Evolutionary conservation across 2,797 vertebrate species (phyloP), one percentile per base, ranked within the genome.

Genomic region (Lacerta bilineata): DNA sequence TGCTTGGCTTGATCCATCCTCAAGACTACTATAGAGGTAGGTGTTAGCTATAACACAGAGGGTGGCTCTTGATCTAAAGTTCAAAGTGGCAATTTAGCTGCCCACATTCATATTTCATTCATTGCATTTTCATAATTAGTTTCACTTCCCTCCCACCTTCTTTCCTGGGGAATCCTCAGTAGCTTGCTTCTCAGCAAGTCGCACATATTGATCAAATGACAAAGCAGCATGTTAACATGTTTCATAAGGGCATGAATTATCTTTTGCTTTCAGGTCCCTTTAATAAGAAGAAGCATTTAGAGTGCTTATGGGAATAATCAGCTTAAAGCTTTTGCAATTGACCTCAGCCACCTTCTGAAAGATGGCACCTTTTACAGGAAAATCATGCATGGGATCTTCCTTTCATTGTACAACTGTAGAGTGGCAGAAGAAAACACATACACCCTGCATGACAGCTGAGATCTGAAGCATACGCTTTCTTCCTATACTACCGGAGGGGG

Each of bases 301-400:
- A 83, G 1, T 87, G 25, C n/a, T 71, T 93, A n/a, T 39, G 86
- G 10, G n/a, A 11, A 87, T 91, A 39, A 66, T 87, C 11, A n/a
- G 83, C 9, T 39, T 61, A 88, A 27, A 36, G 76, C n/a, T 86
- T 75, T 25, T 83, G 71, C 0, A 78, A 13, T 59, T 86, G 79
- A 84, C 55, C 59, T 87, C 69, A 80, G 59, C 1, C 39, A 17
- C 82, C 80, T n/a, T 86, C 41, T 64, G 17, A 66, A 74, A 87
- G 66, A 7, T 55, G 43, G 17, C 1, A 64, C n/a, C 15, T 78
- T 85, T 81, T 6, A 41, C n/a, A 55, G 25, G 59, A 8, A 18
- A 8, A n/a, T 17, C 79, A 33, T 78, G 86, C 18, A 18, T 79
- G 3, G 29, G 79, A 13, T 1, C 8, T 80, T 85, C 66, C 3